Evolutionary conservation across 2,113 vertebrate species (phyloP), one percentile per base, ranked within the genome.

Genomic region (Galbula dea): DNA sequence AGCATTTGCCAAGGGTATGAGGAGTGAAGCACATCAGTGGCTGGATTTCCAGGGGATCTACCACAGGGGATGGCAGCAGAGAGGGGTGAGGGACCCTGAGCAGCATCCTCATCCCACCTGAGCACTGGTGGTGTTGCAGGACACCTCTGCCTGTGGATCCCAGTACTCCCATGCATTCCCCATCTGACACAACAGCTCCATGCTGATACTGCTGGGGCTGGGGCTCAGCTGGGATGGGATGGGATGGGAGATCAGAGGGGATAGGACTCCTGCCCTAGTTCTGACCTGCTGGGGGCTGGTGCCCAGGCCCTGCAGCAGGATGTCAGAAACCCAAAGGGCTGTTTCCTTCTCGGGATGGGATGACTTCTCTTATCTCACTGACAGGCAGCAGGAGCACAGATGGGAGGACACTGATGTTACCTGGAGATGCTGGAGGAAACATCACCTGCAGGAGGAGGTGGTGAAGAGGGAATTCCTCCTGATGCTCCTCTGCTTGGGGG

Each of bases 261-360:
- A n/a, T n/a, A n/a, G n/a, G n/a, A n/a, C n/a, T n/a, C n/a, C n/a
- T n/a, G n/a, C n/a, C n/a, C 39, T 0, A 0, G 27, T 11, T 14
- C 73, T 1, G 10, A 26, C 4, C 1, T 1, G 32, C 41, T 0
- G 0, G n/a, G 41, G 34, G 46, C 37, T 49, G 58, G 30, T 66
- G 65, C 71, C 67, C 76, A 12, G 63, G 34, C 49, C 3, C 34
- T 4, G 34, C 4, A 1, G 26, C 49, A 54, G 34, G 39, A 13
- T 5, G 23, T 6, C 6, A 8, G 46, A 66, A 59, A 45, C 10
- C 32, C 32, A 2, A 24, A 55, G 29, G 9, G 52, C 11, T 39
- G 29, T 9, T 15, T 34, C 9, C 69, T 36, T 15, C n/a, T n/a
- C n/a, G 1, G 22, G 41, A 45, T 12, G 27, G 29, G 36, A 45